Evolutionary conservation across 2,888 invertebrate genomes (phyloP), one percentile per base, ranked within the genome.

Genomic region (Phragmatobia fuliginosa): DNA sequence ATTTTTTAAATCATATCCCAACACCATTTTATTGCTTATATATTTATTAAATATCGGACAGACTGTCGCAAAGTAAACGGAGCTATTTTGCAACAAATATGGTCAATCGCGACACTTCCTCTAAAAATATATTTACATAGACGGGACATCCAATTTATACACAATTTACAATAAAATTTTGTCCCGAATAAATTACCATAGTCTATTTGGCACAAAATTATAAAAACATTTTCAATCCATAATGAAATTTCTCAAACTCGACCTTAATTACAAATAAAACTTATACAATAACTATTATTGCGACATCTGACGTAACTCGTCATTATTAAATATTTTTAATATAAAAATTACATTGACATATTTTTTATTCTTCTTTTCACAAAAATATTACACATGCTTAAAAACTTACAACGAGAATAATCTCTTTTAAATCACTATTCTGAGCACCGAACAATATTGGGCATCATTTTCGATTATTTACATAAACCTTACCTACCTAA

Each of bases 131-230:
- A 86, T 88, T 82, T 85, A 91, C 90, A 88, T 90, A 91, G 92
- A 91, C 91, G 90, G 91, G 90, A 78, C 77, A 79, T 74, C 67
- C 75, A 75, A 71, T 74, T 77, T 78, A 79, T 77, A 69, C 83
- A 87, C 84, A 88, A 85, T 87, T 85, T 76, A 83, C 77, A 86
- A 73, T 66, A 68, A 62, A 91, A 94, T 94, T 94, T 91, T 94
- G 94, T 86, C 90, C 93, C 94, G 75, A 94, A 95, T 94, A 94
- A 95, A 94, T 88, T 80, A 83, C 71, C 80, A 67, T 73, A 68
- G 88, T 95, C 94, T 94, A 94, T 95, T 94, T 93, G 94, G 94
- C 92, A 95, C 95, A 94, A 94, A 94, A 94, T 93, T 91, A 85
- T 82, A 73, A 5, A 74, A 79, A 69, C n/a, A 76, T 72, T 76